Evolutionary conservation across 1,140 invertebrate species (phyloP).

Genomic region (Anadara kagoshimensis): DNA sequence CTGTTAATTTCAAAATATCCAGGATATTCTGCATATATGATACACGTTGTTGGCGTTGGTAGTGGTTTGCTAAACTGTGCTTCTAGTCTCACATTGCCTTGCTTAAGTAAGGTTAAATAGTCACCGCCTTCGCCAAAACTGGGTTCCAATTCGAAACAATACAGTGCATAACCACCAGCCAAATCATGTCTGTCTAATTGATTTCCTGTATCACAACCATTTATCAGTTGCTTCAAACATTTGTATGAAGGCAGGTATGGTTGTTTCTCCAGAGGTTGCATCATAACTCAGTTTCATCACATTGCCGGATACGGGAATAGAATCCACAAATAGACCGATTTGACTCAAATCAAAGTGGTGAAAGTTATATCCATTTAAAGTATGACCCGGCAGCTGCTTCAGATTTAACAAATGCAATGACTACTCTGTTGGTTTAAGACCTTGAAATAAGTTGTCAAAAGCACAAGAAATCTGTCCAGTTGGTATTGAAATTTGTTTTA

Average conservation of each 20-base stretch:
- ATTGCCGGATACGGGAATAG: background rate
- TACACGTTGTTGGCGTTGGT: slow-evolving; percentile 20
- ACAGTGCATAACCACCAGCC: slow-evolving; percentile 4
- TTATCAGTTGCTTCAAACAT: slow-evolving; percentile 30
- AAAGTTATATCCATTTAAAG: slow-evolving; percentile 1
- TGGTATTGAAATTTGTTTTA: slow-evolving; percentile 19
- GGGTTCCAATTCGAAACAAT: slow-evolving; percentile 34
- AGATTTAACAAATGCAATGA: too few species aligned
- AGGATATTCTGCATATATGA: slow-evolving; percentile 34
- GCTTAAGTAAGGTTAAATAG: slow-evolving; percentile 27
- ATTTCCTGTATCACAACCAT: slow-evolving; percentile 27
- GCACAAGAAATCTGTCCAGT: slow-evolving; percentile 18
- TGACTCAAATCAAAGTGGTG: slow-evolving; percentile 9
- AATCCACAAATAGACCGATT: slow-evolving; percentile 5
- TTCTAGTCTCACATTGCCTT: slow-evolving; percentile 39
- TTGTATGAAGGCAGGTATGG: slow-evolving; percentile 16
- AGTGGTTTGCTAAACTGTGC: slow-evolving; percentile 27
- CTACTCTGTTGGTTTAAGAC: background rate
- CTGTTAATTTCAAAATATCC: slow-evolving; percentile 39
- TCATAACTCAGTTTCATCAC: background rate
- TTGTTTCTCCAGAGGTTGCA: background rate
- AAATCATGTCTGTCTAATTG: slow-evolving; percentile 19
- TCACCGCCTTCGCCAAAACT: slow-evolving; percentile 25
- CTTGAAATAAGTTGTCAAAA: slow-evolving; percentile 26
- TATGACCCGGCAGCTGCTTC: too few species aligned